Conservation (phyloP, 1,140 invertebrate genomes). For the Zaprionus nigranus region DNA sequence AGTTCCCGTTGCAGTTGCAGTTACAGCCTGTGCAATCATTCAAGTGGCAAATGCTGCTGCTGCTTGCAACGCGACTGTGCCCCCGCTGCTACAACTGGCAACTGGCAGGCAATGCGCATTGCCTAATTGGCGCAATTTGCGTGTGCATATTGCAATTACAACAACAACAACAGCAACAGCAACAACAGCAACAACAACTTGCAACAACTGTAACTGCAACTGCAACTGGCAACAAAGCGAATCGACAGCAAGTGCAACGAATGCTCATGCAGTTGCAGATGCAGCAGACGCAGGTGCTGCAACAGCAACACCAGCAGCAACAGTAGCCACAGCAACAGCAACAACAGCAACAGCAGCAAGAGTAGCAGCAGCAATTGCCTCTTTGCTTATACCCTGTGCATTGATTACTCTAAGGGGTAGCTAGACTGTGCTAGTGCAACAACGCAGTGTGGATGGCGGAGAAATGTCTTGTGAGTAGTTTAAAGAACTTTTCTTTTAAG, state of each 20-base stretch:
- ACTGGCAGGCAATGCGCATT: conserved; percentile 63
- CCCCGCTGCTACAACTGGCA: conserved; percentile 2
- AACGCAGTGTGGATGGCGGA: neutral
- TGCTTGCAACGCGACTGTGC: conserved; percentile 18
- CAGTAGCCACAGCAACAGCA: neutral
- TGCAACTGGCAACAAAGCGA: conserved; percentile 46
- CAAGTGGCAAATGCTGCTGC: conserved; percentile 42
- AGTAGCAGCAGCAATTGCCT: conserved; percentile 25
- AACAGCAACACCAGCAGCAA: conserved; percentile 22
- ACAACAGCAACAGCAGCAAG: neutral
- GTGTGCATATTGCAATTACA: conserved; percentile 74
- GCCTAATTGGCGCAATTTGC: conserved; percentile 81
- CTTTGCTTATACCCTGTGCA: conserved; percentile 14
- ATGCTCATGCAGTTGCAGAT: conserved; percentile 36
- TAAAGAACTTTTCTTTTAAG: too few species aligned
- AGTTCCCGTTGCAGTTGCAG: conserved; percentile 23
- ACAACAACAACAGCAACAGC: conserved; percentile 27
- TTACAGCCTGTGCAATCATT: conserved; percentile 29
- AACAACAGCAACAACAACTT: conserved; percentile 19
- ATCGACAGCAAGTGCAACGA: conserved; percentile 43
- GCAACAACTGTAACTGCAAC: conserved; percentile 9
- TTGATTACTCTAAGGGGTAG: neutral
- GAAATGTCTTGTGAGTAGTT: too few species aligned
- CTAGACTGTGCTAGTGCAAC: neutral
- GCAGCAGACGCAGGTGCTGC: conserved; percentile 57